A percentile compares a stretch with the other conserved stretches of the same genome.
These are phyloP conservation scores for Adrianichthys oophorus DNA, from an alignment of 2,797 vertebrate genomes.

Conservation along the genomic window DNA sequence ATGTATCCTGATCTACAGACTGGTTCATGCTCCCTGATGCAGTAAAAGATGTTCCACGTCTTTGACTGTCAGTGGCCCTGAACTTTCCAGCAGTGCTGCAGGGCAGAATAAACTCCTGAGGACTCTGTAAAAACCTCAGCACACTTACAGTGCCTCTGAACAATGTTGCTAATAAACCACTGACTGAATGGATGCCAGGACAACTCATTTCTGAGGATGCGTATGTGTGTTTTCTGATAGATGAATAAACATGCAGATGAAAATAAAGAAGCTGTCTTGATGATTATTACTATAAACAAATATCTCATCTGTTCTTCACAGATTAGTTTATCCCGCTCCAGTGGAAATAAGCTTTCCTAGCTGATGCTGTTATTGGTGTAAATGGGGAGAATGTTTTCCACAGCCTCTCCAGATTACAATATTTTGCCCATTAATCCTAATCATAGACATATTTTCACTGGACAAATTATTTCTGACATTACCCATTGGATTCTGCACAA, in stretches of 20 bases:
- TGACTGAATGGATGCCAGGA: conserved; percentile 36
- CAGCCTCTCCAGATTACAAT: conserved; percentile 33
- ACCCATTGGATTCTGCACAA: no score
- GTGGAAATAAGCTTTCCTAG: conserved; percentile 42
- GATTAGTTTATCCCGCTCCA: conserved; percentile 16
- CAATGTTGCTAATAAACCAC: conserved; percentile 57
- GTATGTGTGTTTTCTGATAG: conserved; percentile 50
- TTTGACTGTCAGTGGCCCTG: conserved; percentile 17
- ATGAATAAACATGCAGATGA: conserved; percentile 66
- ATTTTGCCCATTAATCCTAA: conserved; percentile 35
- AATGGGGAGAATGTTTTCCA: conserved; percentile 23
- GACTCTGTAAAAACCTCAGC: conserved; percentile 52
- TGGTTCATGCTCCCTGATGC: conserved; percentile 20
- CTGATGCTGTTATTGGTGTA: conserved; percentile 40
- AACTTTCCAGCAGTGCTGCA: conserved; percentile 20
- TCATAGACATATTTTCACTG: conserved; percentile 27
- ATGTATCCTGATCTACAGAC: conserved; percentile 32
- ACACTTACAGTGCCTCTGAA: conserved; percentile 66
- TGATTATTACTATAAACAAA: conserved; percentile 35
- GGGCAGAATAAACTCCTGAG: conserved; percentile 23
- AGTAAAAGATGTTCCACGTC: conserved; percentile 14
- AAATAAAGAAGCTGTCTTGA: conserved; percentile 27
- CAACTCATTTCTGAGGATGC: conserved; percentile 32
- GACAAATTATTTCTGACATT: conserved; percentile 16
- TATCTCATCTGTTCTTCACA: conserved; percentile 25